phyloP scores from a whole-genome alignment of 1,140 invertebrate species.

The Drosophila yakuba region DNA sequence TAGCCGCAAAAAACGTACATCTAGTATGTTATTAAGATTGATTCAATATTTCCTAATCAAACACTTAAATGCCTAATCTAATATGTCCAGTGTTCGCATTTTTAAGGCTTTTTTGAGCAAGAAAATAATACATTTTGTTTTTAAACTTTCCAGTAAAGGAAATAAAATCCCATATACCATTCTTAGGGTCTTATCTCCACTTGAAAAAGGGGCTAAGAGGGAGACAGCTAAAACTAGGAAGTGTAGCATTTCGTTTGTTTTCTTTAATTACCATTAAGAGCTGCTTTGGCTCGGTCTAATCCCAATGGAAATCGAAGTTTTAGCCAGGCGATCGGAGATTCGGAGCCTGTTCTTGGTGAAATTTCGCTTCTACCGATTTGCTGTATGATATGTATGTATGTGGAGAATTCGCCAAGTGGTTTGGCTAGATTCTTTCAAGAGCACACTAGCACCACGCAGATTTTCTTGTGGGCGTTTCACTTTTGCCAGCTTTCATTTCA shows the following conservation, averaged over 20 bases:
- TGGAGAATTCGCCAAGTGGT: conserved; percentile 79
- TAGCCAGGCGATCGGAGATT: conserved; percentile 39
- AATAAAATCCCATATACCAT: too few relatives aligned
- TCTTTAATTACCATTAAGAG: conserved; percentile 73
- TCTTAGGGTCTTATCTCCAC: too few relatives aligned
- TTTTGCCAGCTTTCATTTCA: conserved; percentile 80
- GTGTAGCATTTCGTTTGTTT: conserved; percentile 19
- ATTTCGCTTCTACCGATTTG: conserved; percentile 54
- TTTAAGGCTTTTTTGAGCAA: too few relatives aligned
- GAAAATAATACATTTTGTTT: too few relatives aligned
- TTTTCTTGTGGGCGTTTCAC: conserved; percentile 79
- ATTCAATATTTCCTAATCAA: too few relatives aligned
- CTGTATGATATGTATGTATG: conserved; percentile 55
- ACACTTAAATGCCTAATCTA: too few relatives aligned
- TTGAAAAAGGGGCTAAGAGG: neutral
- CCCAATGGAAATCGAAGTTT: conserved; percentile 44
- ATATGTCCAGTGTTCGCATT: too few relatives aligned
- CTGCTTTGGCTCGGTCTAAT: conserved; percentile 27
- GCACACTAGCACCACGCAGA: conserved; percentile 48
- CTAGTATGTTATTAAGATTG: neutral
- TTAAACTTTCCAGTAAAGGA: too few relatives aligned
- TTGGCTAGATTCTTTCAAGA: conserved; percentile 79
- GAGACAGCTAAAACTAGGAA: neutral
- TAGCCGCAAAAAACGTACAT: neutral
- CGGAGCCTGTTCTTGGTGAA: conserved; percentile 78